phyloP scores from a whole-genome alignment of 2,797 vertebrate genomes.

The Apodemus agrarius region DNA sequence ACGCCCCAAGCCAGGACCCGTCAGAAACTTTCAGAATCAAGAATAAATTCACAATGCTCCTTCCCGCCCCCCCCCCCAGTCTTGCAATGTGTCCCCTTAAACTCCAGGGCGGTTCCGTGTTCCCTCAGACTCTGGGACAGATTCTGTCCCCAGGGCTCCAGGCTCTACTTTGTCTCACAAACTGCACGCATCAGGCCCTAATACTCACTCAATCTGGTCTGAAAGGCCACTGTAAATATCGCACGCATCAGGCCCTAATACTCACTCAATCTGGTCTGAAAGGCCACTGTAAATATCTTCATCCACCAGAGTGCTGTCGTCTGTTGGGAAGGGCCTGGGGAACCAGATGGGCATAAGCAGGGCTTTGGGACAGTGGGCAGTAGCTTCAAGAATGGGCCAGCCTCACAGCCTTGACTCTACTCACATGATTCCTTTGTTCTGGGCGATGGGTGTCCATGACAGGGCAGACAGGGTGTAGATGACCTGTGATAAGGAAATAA shows the following conservation, averaged over 20 bases:
- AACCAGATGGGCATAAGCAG: neutral
- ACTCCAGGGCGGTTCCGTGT: accelerated
- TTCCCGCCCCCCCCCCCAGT: neutral
- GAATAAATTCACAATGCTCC: neutral
- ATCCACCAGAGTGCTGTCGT: constrained; percentile 89
- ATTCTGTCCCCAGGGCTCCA: too few relatives aligned
- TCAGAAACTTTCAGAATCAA: neutral
- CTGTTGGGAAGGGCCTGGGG: constrained; percentile 92
- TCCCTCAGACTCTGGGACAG: neutral
- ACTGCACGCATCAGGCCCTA: too few relatives aligned
- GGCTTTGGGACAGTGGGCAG: accelerated
- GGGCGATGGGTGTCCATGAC: constrained; percentile 89
- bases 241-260: neutral
- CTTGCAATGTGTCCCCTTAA: neutral
- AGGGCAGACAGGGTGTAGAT: constrained; percentile 93
- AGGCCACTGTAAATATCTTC: constrained; percentile 96
- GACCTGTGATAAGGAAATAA: constrained; percentile 85
- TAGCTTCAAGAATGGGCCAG: neutral
- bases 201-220: constrained; percentile 95
- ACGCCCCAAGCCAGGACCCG: neutral
- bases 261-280: constrained; percentile 96
- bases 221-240: constrained; percentile 96
- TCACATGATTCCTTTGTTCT: constrained; percentile 91
- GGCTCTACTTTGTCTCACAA: neutral
- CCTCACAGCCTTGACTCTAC: constrained; percentile 68